Evolutionary conservation across 2,888 invertebrate genomes (phyloP), one percentile per base, ranked within the genome.

Genomic region (Drosophila kambysellisi): DNA sequence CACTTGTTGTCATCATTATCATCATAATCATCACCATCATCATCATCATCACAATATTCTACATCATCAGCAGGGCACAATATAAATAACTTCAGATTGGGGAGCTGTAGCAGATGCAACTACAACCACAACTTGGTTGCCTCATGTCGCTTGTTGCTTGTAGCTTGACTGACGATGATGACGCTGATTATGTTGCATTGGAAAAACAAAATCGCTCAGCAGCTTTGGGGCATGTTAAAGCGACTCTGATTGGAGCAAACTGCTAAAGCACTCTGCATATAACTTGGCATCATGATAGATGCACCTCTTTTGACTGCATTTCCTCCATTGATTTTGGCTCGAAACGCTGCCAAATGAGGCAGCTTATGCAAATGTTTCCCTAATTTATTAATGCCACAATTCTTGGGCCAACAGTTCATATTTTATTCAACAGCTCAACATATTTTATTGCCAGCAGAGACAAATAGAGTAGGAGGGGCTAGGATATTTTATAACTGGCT

Each of bases 1-100:
- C 79, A 85, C 88, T 88, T 75, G 71, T 74, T 79, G 81, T 81
- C 76, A 62, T 86, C 86, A 81, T 84, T 70, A 72, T 70, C 74
- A 67, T 71, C 81, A 60, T 68, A 12, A 12, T 30, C 46, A 57
- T 33, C 51, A 39, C 63, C 41, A 54, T 50, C 64, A 39, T 39
- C 17, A 39, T 63, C 61, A 59, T 66, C 48, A 43, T 68, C 43
- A 53, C 39, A 56, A 41, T 15, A 20, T 51, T 35, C 20, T 58
- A n/a, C 30, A 20, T 50, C 15, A 57, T 57, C 48, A 65, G 32
- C 51, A 37, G 51, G 4, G 25, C 57, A 35, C 46, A 39, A 70
- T 70, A 81, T 68, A 74, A 81, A 79, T 76, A 81, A 70, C 64
- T 37, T 32, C 57, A 50, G 52, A 69, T 60, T 54, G 61, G 52